Evolutionary conservation across 2,888 invertebrate species (phyloP).

Genomic region (Melipona bicolor): DNA sequence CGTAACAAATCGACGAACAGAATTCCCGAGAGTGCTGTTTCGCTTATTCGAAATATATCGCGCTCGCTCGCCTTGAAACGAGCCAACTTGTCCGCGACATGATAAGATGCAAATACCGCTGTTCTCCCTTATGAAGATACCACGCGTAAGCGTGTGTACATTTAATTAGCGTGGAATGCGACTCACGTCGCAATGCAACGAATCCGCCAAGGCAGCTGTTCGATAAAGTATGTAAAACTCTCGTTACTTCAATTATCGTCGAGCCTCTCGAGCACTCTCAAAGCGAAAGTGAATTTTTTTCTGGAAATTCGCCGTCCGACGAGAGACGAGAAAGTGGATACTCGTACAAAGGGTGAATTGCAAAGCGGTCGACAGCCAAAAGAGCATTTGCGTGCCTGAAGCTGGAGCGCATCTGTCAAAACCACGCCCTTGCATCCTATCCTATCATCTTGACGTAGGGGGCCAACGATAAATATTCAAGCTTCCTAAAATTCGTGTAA

Average conservation of each 20-base stretch:
- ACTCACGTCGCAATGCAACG: background rate
- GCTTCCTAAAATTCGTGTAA: slow-evolving; percentile 3
- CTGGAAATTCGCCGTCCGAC: background rate
- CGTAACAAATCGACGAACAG: slow-evolving; percentile 23
- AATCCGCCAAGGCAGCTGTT: background rate
- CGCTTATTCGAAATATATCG: slow-evolving; percentile 47
- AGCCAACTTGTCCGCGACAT: slow-evolving; percentile 56
- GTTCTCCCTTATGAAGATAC: slow-evolving; percentile 52
- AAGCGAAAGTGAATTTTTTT: background rate
- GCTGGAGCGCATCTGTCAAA: slow-evolving; percentile 73
- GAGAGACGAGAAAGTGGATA: slow-evolving; percentile 4
- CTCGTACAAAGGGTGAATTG: background rate
- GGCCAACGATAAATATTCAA: slow-evolving; percentile 17
- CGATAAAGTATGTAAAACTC: no score
- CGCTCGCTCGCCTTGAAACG: slow-evolving; percentile 63
- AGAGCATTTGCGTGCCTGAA: slow-evolving; percentile 54
- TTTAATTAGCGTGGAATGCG: slow-evolving; percentile 33
- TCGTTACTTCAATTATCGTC: no score
- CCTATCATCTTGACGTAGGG: slow-evolving; percentile 44
- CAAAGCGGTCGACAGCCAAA: slow-evolving; percentile 39
- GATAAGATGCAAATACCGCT: slow-evolving; percentile 64
- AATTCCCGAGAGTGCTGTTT: slow-evolving; percentile 30
- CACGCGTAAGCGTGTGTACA: slow-evolving; percentile 4
- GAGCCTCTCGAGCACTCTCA: no score
- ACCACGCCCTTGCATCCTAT: slow-evolving; percentile 73